Conservation (phyloP, 2,113 vertebrate genomes). For the Chionis minor region DNA sequence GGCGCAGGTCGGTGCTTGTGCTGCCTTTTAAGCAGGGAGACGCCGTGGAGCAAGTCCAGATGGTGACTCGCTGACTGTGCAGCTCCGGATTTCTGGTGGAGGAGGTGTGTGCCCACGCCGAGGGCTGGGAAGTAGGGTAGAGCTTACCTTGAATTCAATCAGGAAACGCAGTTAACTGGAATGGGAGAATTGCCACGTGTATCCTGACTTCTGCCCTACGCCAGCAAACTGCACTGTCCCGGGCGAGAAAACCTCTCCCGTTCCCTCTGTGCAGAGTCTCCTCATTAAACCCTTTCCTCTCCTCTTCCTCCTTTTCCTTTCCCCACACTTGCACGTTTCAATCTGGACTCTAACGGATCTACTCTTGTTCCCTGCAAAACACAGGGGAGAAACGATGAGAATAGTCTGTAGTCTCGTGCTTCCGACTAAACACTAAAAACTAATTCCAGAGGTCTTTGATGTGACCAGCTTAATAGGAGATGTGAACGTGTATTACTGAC, state of each 20-base stretch:
- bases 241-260: not conserved
- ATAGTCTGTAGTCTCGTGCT: not conserved
- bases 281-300: not conserved
- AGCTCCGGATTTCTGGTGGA: not conserved
- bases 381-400: not conserved
- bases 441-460: not conserved
- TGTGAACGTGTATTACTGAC: not conserved
- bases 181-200: not conserved
- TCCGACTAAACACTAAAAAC: not conserved
- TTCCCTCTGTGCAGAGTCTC: not conserved
- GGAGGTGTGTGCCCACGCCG: not conserved
- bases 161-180: not conserved
- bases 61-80: not conserved
- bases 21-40: not conserved
- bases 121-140: not conserved
- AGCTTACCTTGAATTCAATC: not conserved
- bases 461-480: not conserved
- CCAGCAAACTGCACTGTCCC: fast-evolving
- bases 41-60: not conserved
- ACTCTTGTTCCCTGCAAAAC: not conserved
- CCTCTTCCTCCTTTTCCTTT: not conserved
- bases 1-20: not conserved
- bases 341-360: not conserved
- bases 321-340: fast-evolving
- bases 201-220: not conserved